phyloP scores from a whole-genome alignment of 2,888 invertebrate genomes.

The Synanthedon tipuliformis region DNA sequence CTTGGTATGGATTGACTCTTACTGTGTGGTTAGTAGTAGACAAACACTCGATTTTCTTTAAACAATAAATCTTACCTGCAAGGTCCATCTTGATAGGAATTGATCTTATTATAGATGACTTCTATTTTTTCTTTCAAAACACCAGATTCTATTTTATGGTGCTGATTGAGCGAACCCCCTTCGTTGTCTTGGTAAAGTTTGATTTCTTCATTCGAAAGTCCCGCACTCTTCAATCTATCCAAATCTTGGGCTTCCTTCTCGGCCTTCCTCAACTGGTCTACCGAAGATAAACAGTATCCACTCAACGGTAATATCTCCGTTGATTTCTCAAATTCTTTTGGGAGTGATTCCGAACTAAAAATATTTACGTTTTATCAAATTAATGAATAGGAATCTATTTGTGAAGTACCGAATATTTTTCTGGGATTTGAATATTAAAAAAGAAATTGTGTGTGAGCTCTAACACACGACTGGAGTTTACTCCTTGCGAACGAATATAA shows the following conservation, averaged over 20 bases:
- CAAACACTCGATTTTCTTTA: too few species aligned
- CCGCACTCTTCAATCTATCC: slow-evolving; percentile 57
- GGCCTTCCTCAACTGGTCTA: slow-evolving; percentile 48
- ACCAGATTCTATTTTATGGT: slow-evolving; percentile 37
- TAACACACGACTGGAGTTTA: too few species aligned
- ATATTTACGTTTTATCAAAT: too few species aligned
- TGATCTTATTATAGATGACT: slow-evolving; percentile 40
- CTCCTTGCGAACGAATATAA: too few species aligned
- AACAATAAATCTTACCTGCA: slow-evolving; percentile 21
- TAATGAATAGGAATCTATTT: too few species aligned
- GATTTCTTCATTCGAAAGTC: slow-evolving; percentile 59
- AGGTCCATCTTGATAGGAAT: slow-evolving; percentile 19
- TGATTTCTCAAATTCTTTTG: slow-evolving; percentile 50
- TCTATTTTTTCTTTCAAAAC: slow-evolving; percentile 36
- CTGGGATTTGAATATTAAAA: too few species aligned
- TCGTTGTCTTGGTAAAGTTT: slow-evolving; percentile 58
- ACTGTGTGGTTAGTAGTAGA: too few species aligned
- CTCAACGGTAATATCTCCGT: slow-evolving; percentile 49
- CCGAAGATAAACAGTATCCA: slow-evolving; percentile 51
- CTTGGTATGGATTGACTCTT: too few species aligned
- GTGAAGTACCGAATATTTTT: too few species aligned
- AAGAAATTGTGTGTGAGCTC: too few species aligned
- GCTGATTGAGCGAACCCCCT: slow-evolving; percentile 35
- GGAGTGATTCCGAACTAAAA: slow-evolving; percentile 43
- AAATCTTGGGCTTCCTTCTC: slow-evolving; percentile 42